Percentiles rank a stretch among this genome's conserved stretches.
Evolutionary conservation across 2,888 invertebrate genomes (phyloP).

Genomic region (Cistogaster globosa): DNA sequence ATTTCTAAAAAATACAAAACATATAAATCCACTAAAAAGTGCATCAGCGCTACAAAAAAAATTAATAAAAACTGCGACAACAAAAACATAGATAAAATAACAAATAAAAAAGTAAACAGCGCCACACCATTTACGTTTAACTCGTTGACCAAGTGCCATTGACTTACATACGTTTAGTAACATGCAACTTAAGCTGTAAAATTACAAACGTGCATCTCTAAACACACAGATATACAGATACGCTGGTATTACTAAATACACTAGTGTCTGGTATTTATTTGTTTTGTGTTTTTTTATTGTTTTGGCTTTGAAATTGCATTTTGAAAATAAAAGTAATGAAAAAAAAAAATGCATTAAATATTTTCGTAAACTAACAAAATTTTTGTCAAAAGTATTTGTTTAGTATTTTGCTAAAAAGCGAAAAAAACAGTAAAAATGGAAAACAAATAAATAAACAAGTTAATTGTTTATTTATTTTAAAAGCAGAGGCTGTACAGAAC

Average conservation of each 20-base stretch:
- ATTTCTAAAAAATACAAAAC: slow-evolving; percentile 4
- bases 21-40: not conserved
- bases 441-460: slow-evolving; percentile 25
- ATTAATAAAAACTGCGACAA: no score
- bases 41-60: no score
- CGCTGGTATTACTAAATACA: not conserved
- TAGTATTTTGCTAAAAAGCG: slow-evolving; percentile 46
- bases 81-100: not conserved
- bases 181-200: slow-evolving; percentile 35
- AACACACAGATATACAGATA: not conserved
- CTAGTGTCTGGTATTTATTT: not conserved
- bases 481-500: not conserved
- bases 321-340: not conserved
- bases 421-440: slow-evolving; percentile 28
- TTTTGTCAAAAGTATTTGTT: slow-evolving; percentile 43
- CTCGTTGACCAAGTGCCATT: slow-evolving; percentile 71
- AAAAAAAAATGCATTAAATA: slow-evolving; percentile 33
- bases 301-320: slow-evolving; percentile 25
- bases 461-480: not conserved
- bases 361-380: slow-evolving; percentile 30
- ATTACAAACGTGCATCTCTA: slow-evolving; percentile 34
- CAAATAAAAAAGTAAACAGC: not conserved
- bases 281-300: not conserved
- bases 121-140: slow-evolving; percentile 57
- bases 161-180: slow-evolving; percentile 62